Evolutionary conservation across 2,113 vertebrate species (phyloP).

Genomic region (Salminus brasiliensis): DNA sequence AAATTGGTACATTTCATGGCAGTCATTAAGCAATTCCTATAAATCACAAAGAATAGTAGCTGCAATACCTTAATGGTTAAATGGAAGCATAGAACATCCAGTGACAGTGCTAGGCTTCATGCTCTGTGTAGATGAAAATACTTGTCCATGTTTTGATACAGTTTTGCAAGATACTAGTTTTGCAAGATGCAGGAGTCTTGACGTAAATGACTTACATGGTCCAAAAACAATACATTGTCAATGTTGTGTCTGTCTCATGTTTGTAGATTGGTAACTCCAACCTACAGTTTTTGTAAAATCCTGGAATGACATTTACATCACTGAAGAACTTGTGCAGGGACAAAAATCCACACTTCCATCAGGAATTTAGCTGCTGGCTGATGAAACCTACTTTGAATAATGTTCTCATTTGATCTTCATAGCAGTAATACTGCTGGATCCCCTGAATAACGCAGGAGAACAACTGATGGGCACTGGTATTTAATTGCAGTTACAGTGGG

Average conservation of each 20-base stretch:
- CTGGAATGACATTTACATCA: not conserved
- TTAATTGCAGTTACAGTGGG: too few species aligned
- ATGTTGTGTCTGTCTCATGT: not conserved
- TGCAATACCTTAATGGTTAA: not conserved
- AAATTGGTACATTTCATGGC: too few species aligned
- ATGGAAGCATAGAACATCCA: not conserved
- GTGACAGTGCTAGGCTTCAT: not conserved
- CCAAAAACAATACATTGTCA: not conserved
- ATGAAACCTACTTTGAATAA: not conserved
- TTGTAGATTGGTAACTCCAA: not conserved
- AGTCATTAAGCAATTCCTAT: too few species aligned
- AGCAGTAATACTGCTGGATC: not conserved
- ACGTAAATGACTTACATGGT: not conserved
- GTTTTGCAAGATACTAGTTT: conserved; percentile 17
- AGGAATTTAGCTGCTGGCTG: not conserved
- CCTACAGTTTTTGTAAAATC: not conserved
- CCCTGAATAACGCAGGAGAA: not conserved
- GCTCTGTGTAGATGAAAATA: too few species aligned
- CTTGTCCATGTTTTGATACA: too few species aligned
- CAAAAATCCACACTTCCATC: not conserved
- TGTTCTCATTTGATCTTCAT: not conserved
- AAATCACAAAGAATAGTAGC: too few species aligned
- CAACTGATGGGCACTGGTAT: not conserved
- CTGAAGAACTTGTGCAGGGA: not conserved
- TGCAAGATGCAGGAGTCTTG: not conserved